These are phyloP conservation scores for Melinaea menophilus DNA, from an alignment of 2,888 invertebrate genomes.

Conservation along the genomic window DNA sequence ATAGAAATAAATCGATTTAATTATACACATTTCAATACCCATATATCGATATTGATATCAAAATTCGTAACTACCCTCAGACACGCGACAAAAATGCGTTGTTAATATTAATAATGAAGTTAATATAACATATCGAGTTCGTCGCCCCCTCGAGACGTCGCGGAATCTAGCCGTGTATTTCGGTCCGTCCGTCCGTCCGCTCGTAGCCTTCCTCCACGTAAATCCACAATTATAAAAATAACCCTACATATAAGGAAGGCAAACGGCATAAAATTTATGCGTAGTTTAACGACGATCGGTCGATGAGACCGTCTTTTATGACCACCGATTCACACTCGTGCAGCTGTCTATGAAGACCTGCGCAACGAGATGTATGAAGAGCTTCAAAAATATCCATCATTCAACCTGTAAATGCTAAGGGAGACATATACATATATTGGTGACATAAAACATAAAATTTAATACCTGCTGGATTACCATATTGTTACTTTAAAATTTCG, in stretches of 20 bases:
- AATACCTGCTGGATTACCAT: too few relatives aligned
- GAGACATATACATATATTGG: slow-evolving; percentile 15
- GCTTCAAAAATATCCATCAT: slow-evolving; percentile 17
- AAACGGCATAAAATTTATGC: slow-evolving; percentile 47
- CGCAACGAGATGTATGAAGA: slow-evolving; percentile 26
- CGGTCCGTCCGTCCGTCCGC: slow-evolving; percentile 59
- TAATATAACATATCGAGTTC: slow-evolving; percentile 43
- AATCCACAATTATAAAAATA: slow-evolving; percentile 68
- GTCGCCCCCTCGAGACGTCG: slow-evolving; percentile 72
- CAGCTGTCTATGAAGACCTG: slow-evolving; percentile 39
- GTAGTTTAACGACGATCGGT: slow-evolving; percentile 54
- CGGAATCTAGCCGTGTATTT: slow-evolving; percentile 74
- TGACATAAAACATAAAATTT: slow-evolving; percentile 26
- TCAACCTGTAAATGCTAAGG: slow-evolving; percentile 5
- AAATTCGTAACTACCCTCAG: too few relatives aligned
- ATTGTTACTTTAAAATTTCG: too few relatives aligned
- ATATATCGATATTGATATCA: slow-evolving; percentile 22
- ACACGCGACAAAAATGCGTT: not conserved
- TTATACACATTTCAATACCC: slow-evolving; percentile 16
- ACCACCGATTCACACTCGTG: slow-evolving; percentile 49
- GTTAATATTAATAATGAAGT: not conserved
- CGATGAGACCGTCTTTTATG: slow-evolving; percentile 55
- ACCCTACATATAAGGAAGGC: slow-evolving; percentile 45
- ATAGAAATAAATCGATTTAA: slow-evolving; percentile 13
- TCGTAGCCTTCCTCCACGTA: slow-evolving; percentile 64